A percentile compares a stretch with the other conserved stretches of the same genome.
Conservation (phyloP, 2,888 invertebrate genomes). For the Andrena bicolor region DNA sequence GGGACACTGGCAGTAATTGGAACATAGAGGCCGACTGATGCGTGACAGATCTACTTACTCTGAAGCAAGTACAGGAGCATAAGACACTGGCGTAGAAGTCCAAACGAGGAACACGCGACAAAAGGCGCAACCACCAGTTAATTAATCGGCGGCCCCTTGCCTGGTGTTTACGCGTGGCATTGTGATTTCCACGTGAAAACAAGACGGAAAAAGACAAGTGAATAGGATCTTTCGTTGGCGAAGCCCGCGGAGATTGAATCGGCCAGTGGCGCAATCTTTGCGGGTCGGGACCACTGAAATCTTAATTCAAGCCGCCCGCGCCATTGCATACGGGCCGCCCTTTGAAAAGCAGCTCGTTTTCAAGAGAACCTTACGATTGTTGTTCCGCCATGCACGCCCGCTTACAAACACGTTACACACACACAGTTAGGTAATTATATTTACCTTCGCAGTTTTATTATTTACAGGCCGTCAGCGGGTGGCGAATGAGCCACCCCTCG, state of each 20-base stretch:
- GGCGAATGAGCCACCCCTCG: conserved; percentile 24
- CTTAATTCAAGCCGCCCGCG: conserved; percentile 78
- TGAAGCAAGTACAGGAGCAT: too few relatives aligned
- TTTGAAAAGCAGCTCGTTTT: conserved; percentile 79
- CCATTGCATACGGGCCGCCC: conserved; percentile 64
- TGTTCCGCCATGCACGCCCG: conserved; percentile 70
- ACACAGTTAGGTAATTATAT: conserved; percentile 83
- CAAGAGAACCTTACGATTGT: conserved; percentile 80
- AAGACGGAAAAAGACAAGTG: conserved; percentile 39
- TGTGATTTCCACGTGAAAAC: conserved; percentile 55
- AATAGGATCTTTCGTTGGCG: conserved; percentile 54
- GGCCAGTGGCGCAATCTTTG: conserved; percentile 79
- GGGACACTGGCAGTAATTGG: too few relatives aligned
- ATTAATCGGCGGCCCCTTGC: conserved; percentile 56
- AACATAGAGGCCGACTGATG: too few relatives aligned
- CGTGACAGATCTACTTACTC: too few relatives aligned
- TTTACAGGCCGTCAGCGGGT: conserved; percentile 72
- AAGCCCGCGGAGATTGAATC: conserved; percentile 78
- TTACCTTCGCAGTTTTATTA: conserved; percentile 84
- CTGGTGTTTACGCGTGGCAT: conserved; percentile 55
- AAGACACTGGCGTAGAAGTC: too few relatives aligned
- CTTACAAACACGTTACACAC: conserved; percentile 80
- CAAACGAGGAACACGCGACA: too few relatives aligned
- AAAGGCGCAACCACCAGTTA: conserved; percentile 26
- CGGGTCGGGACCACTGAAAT: conserved; percentile 77